Evolutionary conservation across 2,888 invertebrate species (phyloP).

Genomic region (Pyrrhosoma nymphula): DNA sequence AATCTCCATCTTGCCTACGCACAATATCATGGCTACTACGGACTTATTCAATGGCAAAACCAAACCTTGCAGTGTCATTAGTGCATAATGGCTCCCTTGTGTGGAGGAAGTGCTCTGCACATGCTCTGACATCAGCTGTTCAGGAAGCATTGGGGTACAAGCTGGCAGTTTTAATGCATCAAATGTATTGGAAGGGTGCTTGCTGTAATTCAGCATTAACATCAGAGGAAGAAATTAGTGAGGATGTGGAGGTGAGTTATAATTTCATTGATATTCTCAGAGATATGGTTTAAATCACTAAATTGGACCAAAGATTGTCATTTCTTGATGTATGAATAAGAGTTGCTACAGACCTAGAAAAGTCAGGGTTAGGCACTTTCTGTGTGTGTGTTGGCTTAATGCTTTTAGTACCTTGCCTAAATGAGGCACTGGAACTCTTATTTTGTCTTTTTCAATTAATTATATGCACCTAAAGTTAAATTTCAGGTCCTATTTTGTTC

Average conservation of each 20-base stretch:
- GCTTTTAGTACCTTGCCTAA: too few relatives aligned
- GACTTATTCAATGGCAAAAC: constrained; percentile 79
- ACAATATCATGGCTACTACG: constrained; percentile 79
- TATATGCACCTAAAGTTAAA: too few relatives aligned
- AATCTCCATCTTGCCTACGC: constrained; percentile 75
- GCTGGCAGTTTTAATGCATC: constrained; percentile 74
- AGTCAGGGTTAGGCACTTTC: too few relatives aligned
- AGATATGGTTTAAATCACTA: too few relatives aligned
- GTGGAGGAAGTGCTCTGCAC: constrained; percentile 78
- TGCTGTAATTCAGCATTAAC: neutral
- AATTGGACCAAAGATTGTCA: neutral
- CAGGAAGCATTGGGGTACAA: constrained; percentile 74
- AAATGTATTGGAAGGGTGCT: constrained; percentile 71
- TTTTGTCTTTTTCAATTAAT: too few relatives aligned
- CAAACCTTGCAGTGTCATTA: constrained; percentile 78
- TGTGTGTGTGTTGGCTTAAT: too few relatives aligned
- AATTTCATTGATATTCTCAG: neutral
- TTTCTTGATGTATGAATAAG: neutral
- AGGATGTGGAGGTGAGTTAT: constrained; percentile 17
- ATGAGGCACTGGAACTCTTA: too few relatives aligned
- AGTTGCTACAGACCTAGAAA: too few relatives aligned
- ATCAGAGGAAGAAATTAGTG: constrained; percentile 4
- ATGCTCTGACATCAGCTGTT: constrained; percentile 76
- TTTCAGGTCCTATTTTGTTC: too few relatives aligned
- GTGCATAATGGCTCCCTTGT: constrained; percentile 78